These are phyloP conservation scores for Botia almorhae DNA, from an alignment of 2,797 vertebrate genomes.

Conservation along the genomic window DNA sequence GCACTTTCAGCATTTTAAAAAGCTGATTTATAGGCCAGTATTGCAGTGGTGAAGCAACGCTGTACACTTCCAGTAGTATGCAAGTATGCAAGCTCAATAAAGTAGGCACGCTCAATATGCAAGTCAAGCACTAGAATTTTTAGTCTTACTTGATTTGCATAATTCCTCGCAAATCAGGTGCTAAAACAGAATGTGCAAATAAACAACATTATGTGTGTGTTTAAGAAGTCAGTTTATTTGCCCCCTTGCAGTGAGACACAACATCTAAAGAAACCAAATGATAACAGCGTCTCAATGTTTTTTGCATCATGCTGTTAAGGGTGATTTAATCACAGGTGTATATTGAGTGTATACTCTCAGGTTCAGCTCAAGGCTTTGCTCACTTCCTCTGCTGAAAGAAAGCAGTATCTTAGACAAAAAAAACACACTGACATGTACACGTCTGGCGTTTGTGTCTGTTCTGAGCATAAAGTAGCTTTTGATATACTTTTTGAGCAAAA, in stretches of 20 bases:
- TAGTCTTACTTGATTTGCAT: neutral
- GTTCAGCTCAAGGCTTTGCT: conserved; percentile 3
- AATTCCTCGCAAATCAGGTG: neutral
- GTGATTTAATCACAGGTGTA: conserved; percentile 27
- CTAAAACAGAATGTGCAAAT: neutral
- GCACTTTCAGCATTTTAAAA: conserved; percentile 2
- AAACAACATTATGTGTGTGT: neutral
- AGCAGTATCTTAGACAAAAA: conserved; percentile 20
- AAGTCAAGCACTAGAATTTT: neutral
- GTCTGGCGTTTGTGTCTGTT: conserved; percentile 67
- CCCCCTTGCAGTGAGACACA: neutral
- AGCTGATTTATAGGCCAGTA: neutral
- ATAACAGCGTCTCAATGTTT: conserved; percentile 16
- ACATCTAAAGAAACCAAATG: conserved; percentile 48
- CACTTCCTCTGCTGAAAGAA: conserved; percentile 19
- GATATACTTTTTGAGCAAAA: conserved; percentile 64
- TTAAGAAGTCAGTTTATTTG: neutral
- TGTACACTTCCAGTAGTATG: neutral
- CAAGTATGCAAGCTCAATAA: neutral
- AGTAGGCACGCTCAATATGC: neutral
- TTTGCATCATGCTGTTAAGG: conserved; percentile 11
- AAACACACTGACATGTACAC: conserved; percentile 65
- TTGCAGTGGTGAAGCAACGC: neutral
- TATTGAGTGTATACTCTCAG: conserved; percentile 1
- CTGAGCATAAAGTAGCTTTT: conserved; percentile 68